phyloP scores from a whole-genome alignment of 1,140 invertebrate species.

The Pseudobourletiella spinata region DNA sequence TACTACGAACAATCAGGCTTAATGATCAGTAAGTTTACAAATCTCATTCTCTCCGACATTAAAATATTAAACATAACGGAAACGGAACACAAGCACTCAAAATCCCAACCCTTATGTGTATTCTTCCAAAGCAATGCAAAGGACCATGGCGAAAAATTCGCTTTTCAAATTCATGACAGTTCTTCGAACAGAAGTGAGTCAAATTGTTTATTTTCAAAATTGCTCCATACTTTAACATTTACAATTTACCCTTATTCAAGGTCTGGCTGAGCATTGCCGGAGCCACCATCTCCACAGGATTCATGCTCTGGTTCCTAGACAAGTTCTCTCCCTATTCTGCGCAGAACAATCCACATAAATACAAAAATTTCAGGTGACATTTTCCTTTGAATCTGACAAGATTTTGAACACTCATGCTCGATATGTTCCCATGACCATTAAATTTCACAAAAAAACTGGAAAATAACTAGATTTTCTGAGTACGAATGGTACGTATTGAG shows the following conservation, averaged over 20 bases:
- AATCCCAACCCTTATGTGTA: neutral
- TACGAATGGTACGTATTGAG: too few species aligned
- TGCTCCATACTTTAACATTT: neutral
- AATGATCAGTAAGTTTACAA: constrained; percentile 57
- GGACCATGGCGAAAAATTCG: constrained; percentile 69
- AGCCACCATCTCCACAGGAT: constrained; percentile 66
- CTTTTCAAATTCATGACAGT: constrained; percentile 91
- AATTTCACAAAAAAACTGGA: too few species aligned
- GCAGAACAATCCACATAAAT: constrained; percentile 67
- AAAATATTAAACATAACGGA: neutral
- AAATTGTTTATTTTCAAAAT: neutral
- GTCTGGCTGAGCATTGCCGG: constrained; percentile 69
- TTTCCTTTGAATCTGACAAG: neutral
- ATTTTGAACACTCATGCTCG: neutral
- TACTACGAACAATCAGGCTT: constrained; percentile 85
- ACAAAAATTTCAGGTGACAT: constrained; percentile 65
- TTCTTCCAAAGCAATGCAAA: constrained; percentile 60
- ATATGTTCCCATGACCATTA: neutral
- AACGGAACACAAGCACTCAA: neutral
- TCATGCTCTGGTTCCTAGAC: constrained; percentile 80
- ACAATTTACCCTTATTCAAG: constrained; percentile 1
- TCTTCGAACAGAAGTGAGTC: constrained; percentile 60
- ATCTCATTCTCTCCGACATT: neutral
- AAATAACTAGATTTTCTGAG: too few species aligned
- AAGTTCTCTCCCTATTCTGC: constrained; percentile 82